A percentile compares a stretch with the other conserved stretches of the same genome.
phyloP scores from a whole-genome alignment of 2,797 vertebrate species.

The Acanthis flammea region DNA sequence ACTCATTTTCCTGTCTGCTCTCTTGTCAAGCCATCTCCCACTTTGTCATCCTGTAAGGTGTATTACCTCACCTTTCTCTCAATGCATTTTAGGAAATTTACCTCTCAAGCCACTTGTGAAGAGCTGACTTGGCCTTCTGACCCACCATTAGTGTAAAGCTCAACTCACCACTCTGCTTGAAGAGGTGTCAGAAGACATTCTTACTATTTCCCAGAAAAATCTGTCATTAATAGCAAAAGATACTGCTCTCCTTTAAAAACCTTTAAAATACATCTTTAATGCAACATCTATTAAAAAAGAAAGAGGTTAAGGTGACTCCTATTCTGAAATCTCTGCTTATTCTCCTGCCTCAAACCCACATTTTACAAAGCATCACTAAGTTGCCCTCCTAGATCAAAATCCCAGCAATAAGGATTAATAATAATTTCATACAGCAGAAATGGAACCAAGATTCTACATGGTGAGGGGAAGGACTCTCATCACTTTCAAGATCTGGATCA shows the following conservation, averaged over 20 bases:
- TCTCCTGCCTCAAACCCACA: background rate
- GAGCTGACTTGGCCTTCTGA: background rate
- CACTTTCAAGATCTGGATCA: background rate
- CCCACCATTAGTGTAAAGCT: background rate
- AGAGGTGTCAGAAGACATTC: background rate
- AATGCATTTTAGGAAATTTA: background rate
- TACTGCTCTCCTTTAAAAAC: background rate
- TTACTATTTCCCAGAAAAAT: background rate
- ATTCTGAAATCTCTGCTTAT: background rate
- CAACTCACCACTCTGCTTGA: background rate
- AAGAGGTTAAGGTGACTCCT: background rate
- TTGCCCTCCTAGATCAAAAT: too few species aligned
- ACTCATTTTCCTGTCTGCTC: background rate
- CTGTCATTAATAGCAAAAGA: background rate
- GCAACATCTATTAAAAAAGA: background rate
- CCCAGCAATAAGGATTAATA: too few species aligned
- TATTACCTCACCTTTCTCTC: background rate
- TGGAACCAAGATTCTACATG: background rate
- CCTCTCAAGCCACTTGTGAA: background rate
- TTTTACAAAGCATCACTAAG: background rate
- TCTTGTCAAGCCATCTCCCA: background rate
- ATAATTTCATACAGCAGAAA: too few species aligned
- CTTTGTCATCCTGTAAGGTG: background rate
- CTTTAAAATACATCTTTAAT: background rate
- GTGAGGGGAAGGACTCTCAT: background rate